Evolutionary conservation across 2,797 vertebrate genomes (phyloP).

Genomic region (Pipistrellus kuhlii): DNA sequence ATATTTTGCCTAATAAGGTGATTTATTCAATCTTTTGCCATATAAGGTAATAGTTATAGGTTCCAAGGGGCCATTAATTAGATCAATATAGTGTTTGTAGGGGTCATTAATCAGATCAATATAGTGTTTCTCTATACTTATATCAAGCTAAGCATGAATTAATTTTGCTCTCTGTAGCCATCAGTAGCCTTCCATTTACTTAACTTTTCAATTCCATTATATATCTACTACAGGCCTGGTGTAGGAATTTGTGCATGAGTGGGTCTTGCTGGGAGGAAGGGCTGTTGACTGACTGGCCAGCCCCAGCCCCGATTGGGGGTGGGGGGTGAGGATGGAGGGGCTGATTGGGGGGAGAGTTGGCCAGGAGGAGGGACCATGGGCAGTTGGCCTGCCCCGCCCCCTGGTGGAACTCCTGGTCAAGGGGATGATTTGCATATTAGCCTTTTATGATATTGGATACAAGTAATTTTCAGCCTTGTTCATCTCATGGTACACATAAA

Average conservation of each 20-base stretch:
- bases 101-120: neutral
- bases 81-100: neutral
- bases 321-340: too few species aligned
- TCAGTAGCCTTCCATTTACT: neutral
- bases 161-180: neutral
- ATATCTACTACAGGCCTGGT: neutral
- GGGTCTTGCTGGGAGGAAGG: too few species aligned
- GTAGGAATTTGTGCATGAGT: too few species aligned
- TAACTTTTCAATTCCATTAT: neutral
- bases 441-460: too few species aligned
- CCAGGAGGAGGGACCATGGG: too few species aligned
- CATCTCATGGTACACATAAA: neutral
- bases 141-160: neutral
- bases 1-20: neutral
- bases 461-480: neutral
- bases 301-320: rapidly evolving
- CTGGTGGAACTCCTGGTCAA: too few species aligned
- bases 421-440: too few species aligned
- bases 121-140: neutral
- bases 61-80: neutral
- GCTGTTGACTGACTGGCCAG: too few species aligned
- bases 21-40: neutral
- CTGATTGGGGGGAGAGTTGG: too few species aligned
- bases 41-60: neutral
- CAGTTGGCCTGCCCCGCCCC: too few species aligned